Conservation (phyloP, 2,797 vertebrate species). For the Myiothlypis chrysogaster region DNA sequence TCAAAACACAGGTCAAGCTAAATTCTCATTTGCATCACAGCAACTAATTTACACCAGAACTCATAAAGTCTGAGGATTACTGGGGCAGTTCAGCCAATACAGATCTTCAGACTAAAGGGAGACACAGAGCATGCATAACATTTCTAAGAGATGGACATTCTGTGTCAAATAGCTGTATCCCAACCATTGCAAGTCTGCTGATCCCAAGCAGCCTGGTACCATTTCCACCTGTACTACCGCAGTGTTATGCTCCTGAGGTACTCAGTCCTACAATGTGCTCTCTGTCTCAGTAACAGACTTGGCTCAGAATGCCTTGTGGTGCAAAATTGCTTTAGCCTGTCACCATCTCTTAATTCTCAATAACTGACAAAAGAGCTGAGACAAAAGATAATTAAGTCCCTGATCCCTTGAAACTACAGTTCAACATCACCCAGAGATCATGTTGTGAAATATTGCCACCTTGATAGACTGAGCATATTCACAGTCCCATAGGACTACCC, state of each 20-base stretch:
- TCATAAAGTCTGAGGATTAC: not conserved
- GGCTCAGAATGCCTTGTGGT: not conserved
- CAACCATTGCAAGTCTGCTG: fast-evolving
- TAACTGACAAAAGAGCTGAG: not conserved
- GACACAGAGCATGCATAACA: fast-evolving
- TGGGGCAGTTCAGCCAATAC: not conserved
- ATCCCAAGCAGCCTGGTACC: not conserved
- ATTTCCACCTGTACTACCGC: not conserved
- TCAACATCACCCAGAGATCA: not conserved
- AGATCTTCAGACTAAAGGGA: not conserved
- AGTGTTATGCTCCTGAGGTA: not conserved
- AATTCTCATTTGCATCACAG: not conserved
- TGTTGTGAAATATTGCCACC: not conserved
- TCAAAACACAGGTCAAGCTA: not conserved
- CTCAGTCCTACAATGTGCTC: not conserved
- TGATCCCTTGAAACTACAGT: not conserved
- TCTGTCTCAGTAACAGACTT: not conserved
- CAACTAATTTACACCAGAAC: not conserved
- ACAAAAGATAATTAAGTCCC: not conserved
- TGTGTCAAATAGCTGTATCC: not conserved
- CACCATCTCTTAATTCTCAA: not conserved
- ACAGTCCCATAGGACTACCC: not conserved
- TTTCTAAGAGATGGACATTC: not conserved
- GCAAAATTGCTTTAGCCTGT: not conserved
- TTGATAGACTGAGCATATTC: not conserved